Percentiles rank a stretch among this genome's conserved stretches.
Evolutionary conservation across 2,888 invertebrate genomes (phyloP).

Genomic region (Stenotaenia linearis): DNA sequence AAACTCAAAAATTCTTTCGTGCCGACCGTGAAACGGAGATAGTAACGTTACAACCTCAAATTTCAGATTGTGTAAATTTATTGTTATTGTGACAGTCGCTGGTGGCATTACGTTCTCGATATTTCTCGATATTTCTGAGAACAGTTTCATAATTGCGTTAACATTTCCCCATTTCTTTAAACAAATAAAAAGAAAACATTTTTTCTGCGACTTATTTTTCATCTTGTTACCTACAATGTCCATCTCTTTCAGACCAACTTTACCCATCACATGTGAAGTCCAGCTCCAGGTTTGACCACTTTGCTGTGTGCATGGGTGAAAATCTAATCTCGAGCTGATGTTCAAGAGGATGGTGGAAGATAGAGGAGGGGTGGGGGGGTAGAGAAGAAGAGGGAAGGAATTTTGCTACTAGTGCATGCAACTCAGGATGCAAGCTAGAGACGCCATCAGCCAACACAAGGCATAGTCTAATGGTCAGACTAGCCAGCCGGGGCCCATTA

Average conservation of each 20-base stretch:
- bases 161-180: too few relatives aligned
- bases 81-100: too few relatives aligned
- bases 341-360: background rate
- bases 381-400: background rate
- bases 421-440: conserved; percentile 1
- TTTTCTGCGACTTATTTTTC: background rate
- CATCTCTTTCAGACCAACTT: conserved; percentile 21
- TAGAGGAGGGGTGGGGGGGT: background rate
- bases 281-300: conserved; percentile 9
- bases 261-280: conserved; percentile 7
- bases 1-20: too few relatives aligned
- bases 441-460: conserved; percentile 24
- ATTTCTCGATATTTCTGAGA: too few relatives aligned
- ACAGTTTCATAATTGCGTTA: too few relatives aligned
- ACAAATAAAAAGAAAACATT: too few relatives aligned
- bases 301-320: conserved; percentile 14
- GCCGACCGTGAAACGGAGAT: too few relatives aligned
- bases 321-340: conserved; percentile 17
- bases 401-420: conserved; percentile 19
- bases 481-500: conserved; percentile 26
- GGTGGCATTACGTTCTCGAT: too few relatives aligned
- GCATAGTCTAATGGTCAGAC: conserved; percentile 13
- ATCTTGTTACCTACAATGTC: conserved; percentile 2
- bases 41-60: too few relatives aligned
- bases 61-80: too few relatives aligned